Conservation (phyloP, 2,113 vertebrate species). For the Poecile atricapillus region DNA sequence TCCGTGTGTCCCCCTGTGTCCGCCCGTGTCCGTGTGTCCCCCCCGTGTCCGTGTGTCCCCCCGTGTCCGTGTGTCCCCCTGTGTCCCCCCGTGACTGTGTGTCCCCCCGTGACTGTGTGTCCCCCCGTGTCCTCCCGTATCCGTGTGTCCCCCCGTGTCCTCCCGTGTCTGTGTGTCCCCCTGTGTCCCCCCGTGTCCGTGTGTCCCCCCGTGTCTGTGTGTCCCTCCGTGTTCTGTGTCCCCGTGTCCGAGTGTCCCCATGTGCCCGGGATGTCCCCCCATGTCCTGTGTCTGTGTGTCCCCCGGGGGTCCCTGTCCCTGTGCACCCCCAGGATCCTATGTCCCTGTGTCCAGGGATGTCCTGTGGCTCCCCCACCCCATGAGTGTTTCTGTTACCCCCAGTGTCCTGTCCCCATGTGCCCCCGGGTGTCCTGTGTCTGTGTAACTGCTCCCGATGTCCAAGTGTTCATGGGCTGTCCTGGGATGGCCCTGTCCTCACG, state of each 20-base stretch:
- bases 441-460: not conserved
- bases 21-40: not conserved
- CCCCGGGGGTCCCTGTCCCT: not conserved
- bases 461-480: accelerated
- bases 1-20: not conserved
- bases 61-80: not conserved
- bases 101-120: not conserved
- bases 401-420: not conserved
- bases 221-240: too few relatives aligned
- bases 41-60: not conserved
- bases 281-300: not conserved
- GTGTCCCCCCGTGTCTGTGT: too few relatives aligned
- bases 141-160: not conserved
- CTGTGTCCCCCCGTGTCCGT: too few relatives aligned
- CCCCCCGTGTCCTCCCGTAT: not conserved
- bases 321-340: not conserved
- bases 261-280: too few relatives aligned
- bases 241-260: not conserved
- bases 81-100: not conserved
- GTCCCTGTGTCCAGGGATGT: not conserved
- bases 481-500: not conserved
- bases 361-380: not conserved
- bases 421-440: not conserved
- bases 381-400: not conserved
- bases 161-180: too few relatives aligned